Evolutionary conservation across 2,888 invertebrate genomes (phyloP).

Genomic region (Deilephila porcellus): DNA sequence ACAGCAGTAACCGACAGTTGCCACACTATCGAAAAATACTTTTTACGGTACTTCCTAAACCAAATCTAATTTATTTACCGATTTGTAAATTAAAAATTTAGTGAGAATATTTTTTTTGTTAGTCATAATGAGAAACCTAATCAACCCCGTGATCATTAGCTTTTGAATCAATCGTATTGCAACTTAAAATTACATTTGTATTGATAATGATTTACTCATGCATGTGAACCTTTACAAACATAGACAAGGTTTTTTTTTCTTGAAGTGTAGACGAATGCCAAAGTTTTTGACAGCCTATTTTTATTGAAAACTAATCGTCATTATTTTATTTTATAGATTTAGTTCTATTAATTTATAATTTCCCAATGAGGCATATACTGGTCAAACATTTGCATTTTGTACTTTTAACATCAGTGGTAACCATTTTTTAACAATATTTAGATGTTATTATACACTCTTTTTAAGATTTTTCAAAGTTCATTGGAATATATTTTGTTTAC

Average conservation of each 20-base stretch:
- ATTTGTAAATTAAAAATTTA: not conserved
- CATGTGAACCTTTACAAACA: constrained; percentile 12
- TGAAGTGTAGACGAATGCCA: not conserved
- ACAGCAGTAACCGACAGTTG: constrained; percentile 64
- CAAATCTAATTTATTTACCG: not conserved
- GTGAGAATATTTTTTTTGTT: not conserved
- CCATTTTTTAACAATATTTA: not conserved
- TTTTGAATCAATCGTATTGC: not conserved
- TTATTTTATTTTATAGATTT: not conserved
- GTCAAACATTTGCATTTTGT: constrained; percentile 22
- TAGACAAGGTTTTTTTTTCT: constrained; percentile 10
- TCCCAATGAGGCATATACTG: not conserved
- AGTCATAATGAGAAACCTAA: not conserved
- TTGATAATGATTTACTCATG: not conserved
- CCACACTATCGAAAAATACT: constrained; percentile 47
- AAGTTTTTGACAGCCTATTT: constrained; percentile 6
- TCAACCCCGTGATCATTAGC: not conserved
- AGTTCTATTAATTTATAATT: not conserved
- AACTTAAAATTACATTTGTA: not conserved
- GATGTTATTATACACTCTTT: not conserved
- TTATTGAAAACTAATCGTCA: not conserved
- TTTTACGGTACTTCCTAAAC: not conserved
- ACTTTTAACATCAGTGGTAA: constrained; percentile 15
- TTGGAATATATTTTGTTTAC: not conserved
- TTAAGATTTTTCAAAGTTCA: not conserved